Evolutionary conservation across 1,140 invertebrate genomes (phyloP), one percentile per base, ranked within the genome.

Genomic region (Solen grandis): DNA sequence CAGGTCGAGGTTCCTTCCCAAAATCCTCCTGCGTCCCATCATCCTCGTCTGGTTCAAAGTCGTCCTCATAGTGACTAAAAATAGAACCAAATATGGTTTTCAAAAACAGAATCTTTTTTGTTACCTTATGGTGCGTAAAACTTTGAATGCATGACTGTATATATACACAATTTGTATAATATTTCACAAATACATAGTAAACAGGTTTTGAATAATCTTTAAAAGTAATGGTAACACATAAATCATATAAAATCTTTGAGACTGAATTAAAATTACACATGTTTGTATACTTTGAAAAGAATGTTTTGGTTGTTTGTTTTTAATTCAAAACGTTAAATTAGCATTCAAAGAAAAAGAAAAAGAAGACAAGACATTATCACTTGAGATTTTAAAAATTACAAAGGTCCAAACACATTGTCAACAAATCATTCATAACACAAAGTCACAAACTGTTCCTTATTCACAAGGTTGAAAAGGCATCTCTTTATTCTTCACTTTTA

Each of bases 31-130:
- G 46, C 2, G 85, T 38, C 4, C 69, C 54, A 33, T 89, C 89
- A 35, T 91, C 89, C 41, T 91, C 90, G 22, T 92, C 91, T 33
- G 89, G 89, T 66, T 91, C 90, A 87, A 92, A 91, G 66, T 92
- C 91, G 79, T 92, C 91, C 65, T 92, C 91, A 85, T 92, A 92
- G 59, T 88, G 82, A 77, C 89, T 90, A 84, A 29, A 89, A 88
- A 13, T 33, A 73, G 27, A 65, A 19, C 38, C 29, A 27, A 16
- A 19, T 63, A 27, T 63, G 27, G 16, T 29, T 52, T 5, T 2
- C 25, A 36, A 41, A 50, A 68, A 13, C 33, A 41, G 19, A n/a
- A 41, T 46, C 14, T 68, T 41, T 35, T 41, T 1, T 19, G 19
- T 46, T 8, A 46, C 19, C 8, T 46, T n/a, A n/a, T n/a, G n/a